Evolutionary conservation across 2,797 vertebrate genomes (phyloP).

Genomic region (Neosilurus mollespiculum): DNA sequence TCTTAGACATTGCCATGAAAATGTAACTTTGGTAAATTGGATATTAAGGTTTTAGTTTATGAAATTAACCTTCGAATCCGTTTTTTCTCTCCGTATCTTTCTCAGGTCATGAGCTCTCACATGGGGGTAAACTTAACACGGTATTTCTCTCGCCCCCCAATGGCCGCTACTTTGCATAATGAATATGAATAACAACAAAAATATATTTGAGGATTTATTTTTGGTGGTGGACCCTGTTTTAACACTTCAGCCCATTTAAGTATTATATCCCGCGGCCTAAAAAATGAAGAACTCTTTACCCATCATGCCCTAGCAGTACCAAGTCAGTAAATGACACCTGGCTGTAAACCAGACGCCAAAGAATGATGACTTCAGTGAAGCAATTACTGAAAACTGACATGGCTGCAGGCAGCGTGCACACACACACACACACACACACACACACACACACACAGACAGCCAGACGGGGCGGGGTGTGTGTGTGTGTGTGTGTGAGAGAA

Average conservation of each 20-base stretch:
- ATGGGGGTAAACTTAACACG: too few species aligned
- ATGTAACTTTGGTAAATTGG: too few species aligned
- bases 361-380: constrained; percentile 31
- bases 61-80: too few species aligned
- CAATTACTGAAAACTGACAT: constrained; percentile 22
- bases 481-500: constrained; percentile 20
- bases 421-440: constrained; percentile 36
- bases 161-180: too few species aligned
- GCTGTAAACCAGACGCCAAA: constrained; percentile 19
- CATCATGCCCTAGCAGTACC: not conserved
- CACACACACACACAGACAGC: constrained; percentile 47
- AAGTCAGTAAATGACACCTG: constrained; percentile 23
- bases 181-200: not conserved
- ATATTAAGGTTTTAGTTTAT: too few species aligned
- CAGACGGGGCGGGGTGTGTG: too few species aligned
- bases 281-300: not conserved
- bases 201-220: not conserved
- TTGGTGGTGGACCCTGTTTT: not conserved
- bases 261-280: not conserved
- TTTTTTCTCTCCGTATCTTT: too few species aligned
- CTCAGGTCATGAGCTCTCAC: too few species aligned
- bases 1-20: not conserved
- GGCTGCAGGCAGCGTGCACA: constrained; percentile 12
- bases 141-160: not conserved
- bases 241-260: not conserved